A percentile compares a stretch with the other conserved stretches of the same genome.
phyloP scores from a whole-genome alignment of 2,113 vertebrate species.

The Fulica atra region DNA sequence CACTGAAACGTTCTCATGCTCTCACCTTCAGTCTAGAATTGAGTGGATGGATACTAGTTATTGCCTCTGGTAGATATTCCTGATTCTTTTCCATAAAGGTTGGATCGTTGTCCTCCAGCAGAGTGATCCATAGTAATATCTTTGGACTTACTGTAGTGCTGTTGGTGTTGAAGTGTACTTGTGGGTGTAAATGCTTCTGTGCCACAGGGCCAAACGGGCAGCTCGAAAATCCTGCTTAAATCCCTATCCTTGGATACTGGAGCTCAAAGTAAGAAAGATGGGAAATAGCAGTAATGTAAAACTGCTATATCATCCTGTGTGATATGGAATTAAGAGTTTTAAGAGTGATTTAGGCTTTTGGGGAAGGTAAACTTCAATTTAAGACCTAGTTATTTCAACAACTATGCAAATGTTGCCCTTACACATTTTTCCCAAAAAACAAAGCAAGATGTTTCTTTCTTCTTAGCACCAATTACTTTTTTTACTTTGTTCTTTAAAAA shows the following conservation, averaged over 20 bases:
- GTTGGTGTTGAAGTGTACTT: not conserved
- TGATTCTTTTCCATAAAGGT: fast-evolving
- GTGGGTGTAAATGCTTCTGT: not conserved
- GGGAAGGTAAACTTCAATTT: not conserved
- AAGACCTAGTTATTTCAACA: conserved; percentile 34
- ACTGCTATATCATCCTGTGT: not conserved
- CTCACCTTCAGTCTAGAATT: not conserved
- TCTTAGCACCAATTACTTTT: not conserved
- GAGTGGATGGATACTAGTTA: not conserved
- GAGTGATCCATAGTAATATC: not conserved
- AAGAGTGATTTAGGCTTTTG: not conserved
- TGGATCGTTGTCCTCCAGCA: not conserved
- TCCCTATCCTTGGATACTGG: not conserved
- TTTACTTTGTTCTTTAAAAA: not conserved
- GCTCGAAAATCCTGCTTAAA: not conserved
- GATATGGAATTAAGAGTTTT: not conserved
- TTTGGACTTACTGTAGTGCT: not conserved
- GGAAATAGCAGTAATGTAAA: not conserved
- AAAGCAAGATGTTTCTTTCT: not conserved
- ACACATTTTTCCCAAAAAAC: not conserved
- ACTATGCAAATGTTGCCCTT: not conserved
- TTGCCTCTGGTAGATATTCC: not conserved
- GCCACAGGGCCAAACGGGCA: not conserved
- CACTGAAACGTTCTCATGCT: fast-evolving
- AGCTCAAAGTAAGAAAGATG: not conserved